phyloP scores from a whole-genome alignment of 2,888 invertebrate species.

The Seira ritae region DNA sequence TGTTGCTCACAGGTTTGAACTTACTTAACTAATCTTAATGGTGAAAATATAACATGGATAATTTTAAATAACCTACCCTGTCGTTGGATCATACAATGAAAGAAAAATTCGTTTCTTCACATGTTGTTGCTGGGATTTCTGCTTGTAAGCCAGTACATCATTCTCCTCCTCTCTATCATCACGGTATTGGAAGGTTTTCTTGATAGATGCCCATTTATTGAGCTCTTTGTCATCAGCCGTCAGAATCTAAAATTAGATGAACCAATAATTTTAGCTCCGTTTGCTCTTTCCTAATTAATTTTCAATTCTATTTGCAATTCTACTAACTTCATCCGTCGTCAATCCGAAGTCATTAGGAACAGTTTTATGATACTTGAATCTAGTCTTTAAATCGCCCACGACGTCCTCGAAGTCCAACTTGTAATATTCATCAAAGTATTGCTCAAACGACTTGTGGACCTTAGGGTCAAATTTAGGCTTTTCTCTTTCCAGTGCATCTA shows the following conservation, averaged over 20 bases:
- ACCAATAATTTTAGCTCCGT: background rate
- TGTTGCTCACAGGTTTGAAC: no score
- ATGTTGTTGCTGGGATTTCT: slow-evolving; percentile 83
- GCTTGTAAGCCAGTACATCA: slow-evolving; percentile 85
- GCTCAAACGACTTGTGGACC: slow-evolving; percentile 83
- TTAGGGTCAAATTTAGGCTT: slow-evolving; percentile 92
- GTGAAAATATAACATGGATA: no score
- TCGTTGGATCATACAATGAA: slow-evolving; percentile 81
- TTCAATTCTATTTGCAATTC: slow-evolving; percentile 17
- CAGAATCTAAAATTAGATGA: slow-evolving; percentile 84
- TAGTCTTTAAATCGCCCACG: slow-evolving; percentile 91
- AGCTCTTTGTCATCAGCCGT: slow-evolving; percentile 94
- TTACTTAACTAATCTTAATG: no score
- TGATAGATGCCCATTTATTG: slow-evolving; percentile 96
- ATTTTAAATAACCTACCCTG: slow-evolving; percentile 69
- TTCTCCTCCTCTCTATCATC: slow-evolving; percentile 86
- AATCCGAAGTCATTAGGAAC: slow-evolving; percentile 94
- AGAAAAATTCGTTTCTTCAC: slow-evolving; percentile 88
- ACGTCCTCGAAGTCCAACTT: slow-evolving; percentile 96
- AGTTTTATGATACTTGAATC: slow-evolving; percentile 94
- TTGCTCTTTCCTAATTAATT: background rate
- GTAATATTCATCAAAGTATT: slow-evolving; percentile 97
- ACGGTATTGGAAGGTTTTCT: slow-evolving; percentile 87
- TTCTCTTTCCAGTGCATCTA: slow-evolving; percentile 82
- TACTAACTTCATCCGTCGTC: slow-evolving; percentile 88